These are phyloP conservation scores for Hirtodrosophila cameraria DNA, from an alignment of 2,888 invertebrate species.

Conservation along the genomic window DNA sequence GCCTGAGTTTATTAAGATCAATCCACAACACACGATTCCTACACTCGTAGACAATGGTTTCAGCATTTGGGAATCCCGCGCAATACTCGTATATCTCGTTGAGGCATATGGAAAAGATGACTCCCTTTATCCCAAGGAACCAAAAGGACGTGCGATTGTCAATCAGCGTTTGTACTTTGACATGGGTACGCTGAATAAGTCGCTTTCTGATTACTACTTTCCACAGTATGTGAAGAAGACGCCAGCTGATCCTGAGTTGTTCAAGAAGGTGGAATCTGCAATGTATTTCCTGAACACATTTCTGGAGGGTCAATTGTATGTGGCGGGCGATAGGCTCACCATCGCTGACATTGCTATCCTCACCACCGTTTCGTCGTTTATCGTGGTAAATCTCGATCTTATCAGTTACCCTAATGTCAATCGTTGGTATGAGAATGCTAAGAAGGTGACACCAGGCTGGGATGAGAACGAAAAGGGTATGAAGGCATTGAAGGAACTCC, in stretches of 20 bases:
- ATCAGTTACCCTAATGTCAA: constrained; percentile 88
- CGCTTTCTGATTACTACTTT: constrained; percentile 88
- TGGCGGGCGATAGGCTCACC: constrained; percentile 89
- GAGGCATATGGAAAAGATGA: constrained; percentile 91
- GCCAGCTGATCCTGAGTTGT: constrained; percentile 87
- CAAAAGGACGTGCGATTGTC: constrained; percentile 89
- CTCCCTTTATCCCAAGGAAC: constrained; percentile 89
- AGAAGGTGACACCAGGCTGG: constrained; percentile 86
- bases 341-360: constrained; percentile 90
- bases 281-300: constrained; percentile 88
- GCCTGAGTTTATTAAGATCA: constrained; percentile 89
- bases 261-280: constrained; percentile 88
- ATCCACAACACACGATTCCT: constrained; percentile 92
- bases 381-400: constrained; percentile 88
- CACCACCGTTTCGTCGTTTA: constrained; percentile 88
- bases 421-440: constrained; percentile 87
- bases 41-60: constrained; percentile 92
- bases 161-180: constrained; percentile 92
- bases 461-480: constrained; percentile 86
- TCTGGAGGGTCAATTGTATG: constrained; percentile 88
- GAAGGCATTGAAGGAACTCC: constrained; percentile 85
- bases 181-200: constrained; percentile 89
- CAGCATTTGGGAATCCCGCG: constrained; percentile 91
- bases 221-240: constrained; percentile 86
- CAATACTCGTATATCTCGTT: constrained; percentile 91